Evolutionary conservation across 2,113 vertebrate genomes (phyloP).

Genomic region (Phylloscopus whistleri): DNA sequence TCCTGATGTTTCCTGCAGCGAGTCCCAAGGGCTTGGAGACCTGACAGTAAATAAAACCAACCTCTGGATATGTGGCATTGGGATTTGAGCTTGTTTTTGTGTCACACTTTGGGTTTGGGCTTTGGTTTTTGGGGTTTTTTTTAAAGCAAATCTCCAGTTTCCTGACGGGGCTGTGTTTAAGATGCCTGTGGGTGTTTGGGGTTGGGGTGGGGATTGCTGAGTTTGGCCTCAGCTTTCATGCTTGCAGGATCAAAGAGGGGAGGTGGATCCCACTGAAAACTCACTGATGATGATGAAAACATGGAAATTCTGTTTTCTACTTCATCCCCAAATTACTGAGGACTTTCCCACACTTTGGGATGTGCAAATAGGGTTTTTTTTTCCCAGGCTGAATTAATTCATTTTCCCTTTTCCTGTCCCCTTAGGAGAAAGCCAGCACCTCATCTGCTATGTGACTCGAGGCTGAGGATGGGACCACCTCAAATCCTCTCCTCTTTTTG

Average conservation of each 20-base stretch:
- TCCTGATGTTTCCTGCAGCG: fast-evolving
- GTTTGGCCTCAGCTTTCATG: not conserved
- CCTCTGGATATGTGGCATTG: not conserved
- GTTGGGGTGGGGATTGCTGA: not conserved
- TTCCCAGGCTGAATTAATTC: not conserved
- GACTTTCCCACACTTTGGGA: not conserved
- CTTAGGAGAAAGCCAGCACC: not conserved
- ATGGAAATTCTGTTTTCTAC: not conserved
- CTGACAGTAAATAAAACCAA: not conserved
- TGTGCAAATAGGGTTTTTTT: not conserved
- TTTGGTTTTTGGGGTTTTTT: not conserved
- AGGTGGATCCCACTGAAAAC: not conserved
- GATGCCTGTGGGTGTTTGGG: not conserved
- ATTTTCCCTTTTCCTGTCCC: not conserved
- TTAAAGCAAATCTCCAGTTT: not conserved
- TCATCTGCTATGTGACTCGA: not conserved
- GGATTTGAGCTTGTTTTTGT: not conserved
- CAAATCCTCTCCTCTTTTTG: fast-evolving
- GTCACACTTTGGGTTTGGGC: not conserved
- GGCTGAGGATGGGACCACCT: not conserved
- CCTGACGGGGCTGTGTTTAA: not conserved
- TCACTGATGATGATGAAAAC: not conserved
- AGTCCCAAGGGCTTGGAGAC: not conserved
- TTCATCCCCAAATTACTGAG: not conserved
- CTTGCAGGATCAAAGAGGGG: not conserved